Percentiles rank a stretch among this genome's conserved stretches.
phyloP scores from a whole-genome alignment of 2,888 invertebrate species.

The Glaucopsyche alexis region DNA sequence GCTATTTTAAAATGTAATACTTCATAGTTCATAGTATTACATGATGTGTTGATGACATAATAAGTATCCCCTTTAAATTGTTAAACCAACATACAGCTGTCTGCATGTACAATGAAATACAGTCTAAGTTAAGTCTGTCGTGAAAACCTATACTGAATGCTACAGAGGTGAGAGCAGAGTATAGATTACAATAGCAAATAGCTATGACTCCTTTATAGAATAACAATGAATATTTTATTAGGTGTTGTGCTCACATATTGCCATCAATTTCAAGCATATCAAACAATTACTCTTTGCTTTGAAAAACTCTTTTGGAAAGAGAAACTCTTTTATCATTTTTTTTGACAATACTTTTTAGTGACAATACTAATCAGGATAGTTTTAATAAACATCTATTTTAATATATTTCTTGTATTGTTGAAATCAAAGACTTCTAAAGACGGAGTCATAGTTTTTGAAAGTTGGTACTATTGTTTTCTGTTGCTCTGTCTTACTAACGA shows the following conservation, averaged over 20 bases:
- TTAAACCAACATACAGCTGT: not conserved
- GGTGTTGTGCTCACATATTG: not conserved
- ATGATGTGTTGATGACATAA: not conserved
- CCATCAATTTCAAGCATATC: not conserved
- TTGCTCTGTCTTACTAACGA: too few relatives aligned
- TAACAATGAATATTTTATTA: conserved; percentile 6
- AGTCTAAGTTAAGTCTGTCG: not conserved
- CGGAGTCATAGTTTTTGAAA: too few relatives aligned
- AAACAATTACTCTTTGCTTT: too few relatives aligned
- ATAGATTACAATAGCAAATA: not conserved
- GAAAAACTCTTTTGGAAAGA: too few relatives aligned
- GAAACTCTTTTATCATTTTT: too few relatives aligned
- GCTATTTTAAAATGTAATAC: too few relatives aligned
- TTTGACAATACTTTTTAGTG: too few relatives aligned
- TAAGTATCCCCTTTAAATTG: not conserved
- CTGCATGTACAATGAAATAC: conserved; percentile 1
- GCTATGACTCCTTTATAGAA: not conserved
- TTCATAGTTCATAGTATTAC: not conserved
- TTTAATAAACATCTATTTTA: too few relatives aligned
- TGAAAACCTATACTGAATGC: not conserved
- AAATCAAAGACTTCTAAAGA: too few relatives aligned
- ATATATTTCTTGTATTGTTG: too few relatives aligned
- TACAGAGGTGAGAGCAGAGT: not conserved
- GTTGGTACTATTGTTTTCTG: too few relatives aligned
- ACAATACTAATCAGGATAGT: too few relatives aligned